phyloP scores from a whole-genome alignment of 64 coral and sea anemone genomes.

The Montipora sp. region DNA sequence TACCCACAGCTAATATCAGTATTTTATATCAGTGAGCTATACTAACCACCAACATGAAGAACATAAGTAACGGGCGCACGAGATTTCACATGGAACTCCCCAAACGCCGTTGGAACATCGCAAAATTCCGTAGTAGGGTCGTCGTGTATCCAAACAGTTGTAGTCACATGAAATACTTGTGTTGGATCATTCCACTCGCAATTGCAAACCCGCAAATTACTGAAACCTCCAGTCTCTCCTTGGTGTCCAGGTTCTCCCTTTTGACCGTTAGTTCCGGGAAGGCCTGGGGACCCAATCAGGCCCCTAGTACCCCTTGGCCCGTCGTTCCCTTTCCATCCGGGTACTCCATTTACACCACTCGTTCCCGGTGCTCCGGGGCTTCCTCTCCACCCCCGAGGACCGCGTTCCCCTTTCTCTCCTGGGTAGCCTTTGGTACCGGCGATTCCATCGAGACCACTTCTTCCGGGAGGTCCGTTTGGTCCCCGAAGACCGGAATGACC shows the following conservation, averaged over 20 bases:
- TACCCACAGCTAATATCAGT: no score
- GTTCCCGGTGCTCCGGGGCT: slow-evolving; percentile 54
- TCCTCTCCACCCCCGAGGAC: slow-evolving; percentile 69
- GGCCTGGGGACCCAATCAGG: slow-evolving; percentile 44
- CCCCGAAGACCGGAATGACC: slow-evolving; percentile 71
- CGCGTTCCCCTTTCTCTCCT: slow-evolving; percentile 56
- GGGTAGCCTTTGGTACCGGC: slow-evolving; percentile 58
- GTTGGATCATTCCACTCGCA: slow-evolving; percentile 79
- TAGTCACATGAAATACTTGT: slow-evolving; percentile 75
- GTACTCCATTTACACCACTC: slow-evolving; percentile 80
- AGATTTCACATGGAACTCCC: slow-evolving; percentile 77
- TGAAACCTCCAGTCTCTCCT: slow-evolving; percentile 62
- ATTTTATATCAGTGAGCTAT: neutral
- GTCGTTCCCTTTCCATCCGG: slow-evolving; percentile 84
- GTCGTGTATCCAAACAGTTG: slow-evolving; percentile 73
- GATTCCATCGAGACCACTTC: slow-evolving; percentile 82
- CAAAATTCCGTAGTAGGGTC: slow-evolving; percentile 75
- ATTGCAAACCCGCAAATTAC: slow-evolving; percentile 51
- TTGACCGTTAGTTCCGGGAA: slow-evolving; percentile 36
- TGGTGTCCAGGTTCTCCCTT: slow-evolving; percentile 55
- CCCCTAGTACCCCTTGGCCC: slow-evolving; percentile 80
- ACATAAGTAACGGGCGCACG: slow-evolving; percentile 78
- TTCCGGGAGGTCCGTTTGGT: slow-evolving; percentile 78
- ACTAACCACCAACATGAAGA: slow-evolving; percentile 87
- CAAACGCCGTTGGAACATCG: slow-evolving; percentile 61